These are phyloP conservation scores for Acheta domesticus DNA, from an alignment of 2,888 invertebrate species.

Conservation along the genomic window DNA sequence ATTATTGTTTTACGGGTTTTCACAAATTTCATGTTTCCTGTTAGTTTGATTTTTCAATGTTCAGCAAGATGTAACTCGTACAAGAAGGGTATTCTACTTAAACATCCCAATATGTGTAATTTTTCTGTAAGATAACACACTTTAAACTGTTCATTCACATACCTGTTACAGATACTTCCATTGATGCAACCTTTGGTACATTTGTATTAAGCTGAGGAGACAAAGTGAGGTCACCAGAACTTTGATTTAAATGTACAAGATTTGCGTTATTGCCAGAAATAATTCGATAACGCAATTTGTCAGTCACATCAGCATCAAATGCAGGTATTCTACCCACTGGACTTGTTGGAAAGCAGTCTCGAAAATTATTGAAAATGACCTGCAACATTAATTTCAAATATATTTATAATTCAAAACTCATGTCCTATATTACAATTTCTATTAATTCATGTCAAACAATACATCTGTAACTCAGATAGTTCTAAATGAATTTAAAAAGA, in stretches of 20 bases:
- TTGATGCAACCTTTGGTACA: conserved; percentile 86
- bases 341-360: conserved; percentile 88
- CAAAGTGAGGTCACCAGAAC: conserved; percentile 77
- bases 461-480: no score
- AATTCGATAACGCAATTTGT: conserved; percentile 77
- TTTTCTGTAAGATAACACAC: no score
- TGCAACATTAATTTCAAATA: conserved; percentile 49
- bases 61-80: no score
- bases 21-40: no score
- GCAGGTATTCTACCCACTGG: conserved; percentile 90
- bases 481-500: no score
- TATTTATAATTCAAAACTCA: neutral
- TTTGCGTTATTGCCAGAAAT: conserved; percentile 91
- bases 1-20: no score
- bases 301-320: conserved; percentile 90
- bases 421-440: no score
- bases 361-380: conserved; percentile 92
- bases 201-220: conserved; percentile 94
- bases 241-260: conserved; percentile 76
- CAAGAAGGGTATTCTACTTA: no score
- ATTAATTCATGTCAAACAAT: no score
- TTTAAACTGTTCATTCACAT: conserved; percentile 20
- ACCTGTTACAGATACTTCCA: conserved; percentile 90
- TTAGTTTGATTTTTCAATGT: no score
- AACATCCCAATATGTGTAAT: no score